phyloP scores from a whole-genome alignment of 2,113 vertebrate species.

The Hyla sarda region DNA sequence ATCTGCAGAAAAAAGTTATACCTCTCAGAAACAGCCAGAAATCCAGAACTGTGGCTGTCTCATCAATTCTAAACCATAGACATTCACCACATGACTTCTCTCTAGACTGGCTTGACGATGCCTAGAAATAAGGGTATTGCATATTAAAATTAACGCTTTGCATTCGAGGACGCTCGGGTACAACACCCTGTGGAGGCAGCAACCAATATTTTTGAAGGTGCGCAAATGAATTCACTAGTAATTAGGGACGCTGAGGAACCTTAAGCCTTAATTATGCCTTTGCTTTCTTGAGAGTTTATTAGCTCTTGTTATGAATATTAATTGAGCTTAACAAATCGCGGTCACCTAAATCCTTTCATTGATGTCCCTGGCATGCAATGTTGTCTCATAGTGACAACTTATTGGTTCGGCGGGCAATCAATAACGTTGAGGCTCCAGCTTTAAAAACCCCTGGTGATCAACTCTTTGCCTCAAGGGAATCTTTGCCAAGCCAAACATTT shows the following conservation, averaged over 20 bases:
- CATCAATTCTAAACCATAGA: conserved; percentile 44
- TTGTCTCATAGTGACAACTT: background rate
- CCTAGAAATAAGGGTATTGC: conserved; percentile 15
- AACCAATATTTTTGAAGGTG: background rate
- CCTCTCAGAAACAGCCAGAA: conserved; percentile 40
- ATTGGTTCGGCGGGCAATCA: background rate
- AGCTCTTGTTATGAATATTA: conserved; percentile 5
- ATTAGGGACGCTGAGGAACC: background rate
- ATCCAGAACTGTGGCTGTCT: conserved; percentile 21
- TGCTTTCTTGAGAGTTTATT: background rate
- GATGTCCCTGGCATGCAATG: too few species aligned
- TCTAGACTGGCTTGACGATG: background rate
- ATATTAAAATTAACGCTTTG: conserved; percentile 23
- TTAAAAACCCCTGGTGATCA: background rate
- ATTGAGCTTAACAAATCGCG: background rate
- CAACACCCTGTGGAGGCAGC: background rate
- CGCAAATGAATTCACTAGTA: background rate
- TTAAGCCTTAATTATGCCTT: background rate
- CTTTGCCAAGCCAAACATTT: background rate
- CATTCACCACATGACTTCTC: conserved; percentile 28
- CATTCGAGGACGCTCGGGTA: background rate
- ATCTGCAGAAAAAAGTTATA: conserved; percentile 49
- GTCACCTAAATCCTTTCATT: background rate
- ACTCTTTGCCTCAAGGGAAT: background rate
- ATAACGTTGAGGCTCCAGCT: background rate